A percentile compares a stretch with the other conserved stretches of the same genome.
Conservation (phyloP, 2,888 invertebrate genomes). For the Tuberolachnus salignus region DNA sequence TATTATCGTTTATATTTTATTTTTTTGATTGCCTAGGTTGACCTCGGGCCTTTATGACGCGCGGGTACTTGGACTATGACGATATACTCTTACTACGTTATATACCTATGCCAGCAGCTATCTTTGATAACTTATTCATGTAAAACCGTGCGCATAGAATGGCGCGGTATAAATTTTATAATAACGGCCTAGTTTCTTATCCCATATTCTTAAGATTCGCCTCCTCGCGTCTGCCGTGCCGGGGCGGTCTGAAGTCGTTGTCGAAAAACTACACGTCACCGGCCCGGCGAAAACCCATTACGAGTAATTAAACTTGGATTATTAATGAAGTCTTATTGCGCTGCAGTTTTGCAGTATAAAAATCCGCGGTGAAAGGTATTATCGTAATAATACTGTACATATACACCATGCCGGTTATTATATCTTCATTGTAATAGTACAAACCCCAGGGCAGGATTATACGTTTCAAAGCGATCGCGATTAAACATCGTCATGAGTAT, state of each 20-base stretch:
- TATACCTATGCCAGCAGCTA: neutral
- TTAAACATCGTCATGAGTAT: conserved; percentile 12
- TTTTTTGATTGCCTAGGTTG: conserved; percentile 8
- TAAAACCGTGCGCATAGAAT: neutral
- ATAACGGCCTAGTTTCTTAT: conserved; percentile 34
- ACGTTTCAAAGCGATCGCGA: conserved; percentile 1
- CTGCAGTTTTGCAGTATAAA: conserved; percentile 8
- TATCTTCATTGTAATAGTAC: conserved; percentile 10
- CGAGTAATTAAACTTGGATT: conserved; percentile 52
- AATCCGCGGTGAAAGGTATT: conserved; percentile 21
- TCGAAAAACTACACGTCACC: conserved; percentile 37
- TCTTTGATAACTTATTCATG: conserved; percentile 46
- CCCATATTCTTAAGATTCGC: conserved; percentile 23
- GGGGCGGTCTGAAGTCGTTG: neutral
- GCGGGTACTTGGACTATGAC: neutral
- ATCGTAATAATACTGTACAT: neutral
- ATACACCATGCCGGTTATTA: neutral
- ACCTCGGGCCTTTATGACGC: neutral
- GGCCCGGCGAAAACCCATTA: conserved; percentile 33
- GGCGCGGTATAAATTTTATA: neutral
- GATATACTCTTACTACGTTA: too few species aligned
- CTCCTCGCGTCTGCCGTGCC: neutral
- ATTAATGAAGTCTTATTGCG: conserved; percentile 46
- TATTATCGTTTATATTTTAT: too few species aligned
- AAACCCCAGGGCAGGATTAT: neutral